A percentile compares a stretch with the other conserved stretches of the same genome.
Conservation (phyloP, 2,113 vertebrate genomes). For the Athene cunicularia region DNA sequence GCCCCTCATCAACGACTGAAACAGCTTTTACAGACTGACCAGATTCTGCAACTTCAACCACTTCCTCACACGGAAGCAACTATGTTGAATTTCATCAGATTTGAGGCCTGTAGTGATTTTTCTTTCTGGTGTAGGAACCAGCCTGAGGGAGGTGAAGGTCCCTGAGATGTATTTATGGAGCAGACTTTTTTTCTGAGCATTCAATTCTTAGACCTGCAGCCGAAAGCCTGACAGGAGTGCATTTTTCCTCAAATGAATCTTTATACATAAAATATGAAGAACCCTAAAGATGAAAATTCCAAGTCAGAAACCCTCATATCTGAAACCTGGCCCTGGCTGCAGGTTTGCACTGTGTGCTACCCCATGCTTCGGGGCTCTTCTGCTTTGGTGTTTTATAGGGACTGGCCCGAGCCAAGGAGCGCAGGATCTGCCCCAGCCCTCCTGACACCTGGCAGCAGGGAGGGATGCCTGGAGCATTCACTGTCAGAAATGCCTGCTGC, state of each 20-base stretch:
- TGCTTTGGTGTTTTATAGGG: background rate
- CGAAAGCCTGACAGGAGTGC: background rate
- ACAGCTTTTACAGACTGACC: background rate
- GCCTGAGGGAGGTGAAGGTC: background rate
- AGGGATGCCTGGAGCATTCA: background rate
- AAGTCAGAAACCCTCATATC: background rate
- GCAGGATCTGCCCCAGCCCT: background rate
- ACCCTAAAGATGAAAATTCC: background rate
- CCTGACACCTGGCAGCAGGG: background rate
- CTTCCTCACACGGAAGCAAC: background rate
- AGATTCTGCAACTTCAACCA: background rate
- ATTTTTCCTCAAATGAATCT: background rate
- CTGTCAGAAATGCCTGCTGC: background rate
- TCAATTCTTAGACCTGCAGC: background rate
- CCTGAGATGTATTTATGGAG: background rate
- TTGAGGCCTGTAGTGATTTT: background rate
- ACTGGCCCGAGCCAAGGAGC: background rate
- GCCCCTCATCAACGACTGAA: background rate
- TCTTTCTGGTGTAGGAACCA: background rate
- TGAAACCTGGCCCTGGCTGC: background rate
- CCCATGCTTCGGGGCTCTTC: background rate
- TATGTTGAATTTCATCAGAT: background rate
- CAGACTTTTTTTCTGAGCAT: background rate
- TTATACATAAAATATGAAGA: background rate
- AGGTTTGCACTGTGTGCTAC: rapidly evolving